Evolutionary conservation across 23 tunicate genomes (phyloP), one percentile per base, ranked within the genome.

Genomic region (Pegea sp.): DNA sequence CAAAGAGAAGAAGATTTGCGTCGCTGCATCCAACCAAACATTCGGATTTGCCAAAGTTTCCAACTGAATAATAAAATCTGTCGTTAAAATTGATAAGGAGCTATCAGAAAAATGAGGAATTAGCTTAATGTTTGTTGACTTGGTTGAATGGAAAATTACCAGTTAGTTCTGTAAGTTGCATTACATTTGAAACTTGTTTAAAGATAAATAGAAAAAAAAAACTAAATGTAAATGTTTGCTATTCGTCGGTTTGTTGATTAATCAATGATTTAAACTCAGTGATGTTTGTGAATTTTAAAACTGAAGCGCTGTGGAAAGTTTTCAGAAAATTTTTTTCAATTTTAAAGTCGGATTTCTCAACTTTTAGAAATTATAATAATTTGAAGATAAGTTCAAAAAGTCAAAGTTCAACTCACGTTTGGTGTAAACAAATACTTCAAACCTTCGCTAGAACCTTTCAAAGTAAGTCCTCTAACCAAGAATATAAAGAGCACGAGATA

Each of bases 11-110:
- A 91, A 91, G 28, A 91, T 91, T 71, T 91, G 99, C 13, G 93
- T 91, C 4, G 99, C 84, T 22, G 99, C 99, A 56, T 91, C 99
- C 59, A 91, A 29, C 99, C 99, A 91, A 1, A 91, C 88, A 2
- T 69, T 58, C 0, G 99, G 93, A 51, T 91, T 49, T 5, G 70
- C 26, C 8, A 84, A 57, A 21, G 69, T 67, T 19, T 63, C 31
- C 8, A 72, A 27, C 90, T 77, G 62, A 21, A 34, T 18, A 22
- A 43, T 28, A 16, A 56, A 28, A 16, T 25, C 29, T 21, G 48
- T 13, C 48, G 29, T 11, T 28, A 28, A 38, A 11, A 38, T 38
- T 38, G 13, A 38, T 34, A 25, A 54, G 29, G 19, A 4, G 28
- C 5, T 25, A 8, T n/a, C n/a, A n/a, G n/a, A n/a, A n/a, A n/a